A percentile compares a stretch with the other conserved stretches of the same genome.
These are phyloP conservation scores for Scaptomyza polygonia DNA, from an alignment of 2,888 invertebrate genomes.

Conservation along the genomic window DNA sequence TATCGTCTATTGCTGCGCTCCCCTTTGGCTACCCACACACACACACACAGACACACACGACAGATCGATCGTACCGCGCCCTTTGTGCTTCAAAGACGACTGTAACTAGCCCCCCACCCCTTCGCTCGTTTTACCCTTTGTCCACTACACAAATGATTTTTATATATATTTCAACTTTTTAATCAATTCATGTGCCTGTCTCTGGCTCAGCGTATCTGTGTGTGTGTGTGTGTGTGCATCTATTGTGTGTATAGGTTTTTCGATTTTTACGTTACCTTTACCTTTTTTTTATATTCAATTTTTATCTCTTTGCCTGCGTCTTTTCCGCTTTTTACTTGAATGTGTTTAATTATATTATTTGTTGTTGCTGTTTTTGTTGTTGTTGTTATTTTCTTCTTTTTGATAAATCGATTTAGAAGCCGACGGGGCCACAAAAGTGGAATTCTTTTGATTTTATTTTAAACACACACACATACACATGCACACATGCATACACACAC, in stretches of 20 bases:
- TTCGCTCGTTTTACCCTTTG: constrained; percentile 9
- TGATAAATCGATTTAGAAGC: constrained; percentile 80
- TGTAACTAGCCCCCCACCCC: constrained; percentile 7
- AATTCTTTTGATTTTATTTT: constrained; percentile 78
- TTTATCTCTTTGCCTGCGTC: constrained; percentile 79
- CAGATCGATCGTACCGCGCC: constrained; percentile 51
- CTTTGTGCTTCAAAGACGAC: constrained; percentile 55
- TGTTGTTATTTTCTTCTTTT: constrained; percentile 67
- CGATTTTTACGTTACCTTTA: constrained; percentile 77
- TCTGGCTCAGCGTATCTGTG: constrained; percentile 9
- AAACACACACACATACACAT: constrained; percentile 46
- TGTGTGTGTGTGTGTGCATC: constrained; percentile 61
- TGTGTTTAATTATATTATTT: constrained; percentile 17
- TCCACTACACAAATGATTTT: constrained; percentile 47
- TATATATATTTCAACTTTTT: constrained; percentile 67
- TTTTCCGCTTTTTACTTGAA: constrained; percentile 68
- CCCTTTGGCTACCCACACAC: constrained; percentile 7
- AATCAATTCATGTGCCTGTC: constrained; percentile 73
- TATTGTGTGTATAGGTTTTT: constrained; percentile 75
- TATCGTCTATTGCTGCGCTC: constrained; percentile 14
- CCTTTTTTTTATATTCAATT: constrained; percentile 77
- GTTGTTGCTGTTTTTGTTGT: background rate
- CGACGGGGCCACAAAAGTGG: constrained; percentile 79
- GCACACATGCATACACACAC: constrained; percentile 6
- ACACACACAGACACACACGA: background rate